These are phyloP conservation scores for Nebria ingens DNA, from an alignment of 1,140 invertebrate genomes.

Conservation along the genomic window DNA sequence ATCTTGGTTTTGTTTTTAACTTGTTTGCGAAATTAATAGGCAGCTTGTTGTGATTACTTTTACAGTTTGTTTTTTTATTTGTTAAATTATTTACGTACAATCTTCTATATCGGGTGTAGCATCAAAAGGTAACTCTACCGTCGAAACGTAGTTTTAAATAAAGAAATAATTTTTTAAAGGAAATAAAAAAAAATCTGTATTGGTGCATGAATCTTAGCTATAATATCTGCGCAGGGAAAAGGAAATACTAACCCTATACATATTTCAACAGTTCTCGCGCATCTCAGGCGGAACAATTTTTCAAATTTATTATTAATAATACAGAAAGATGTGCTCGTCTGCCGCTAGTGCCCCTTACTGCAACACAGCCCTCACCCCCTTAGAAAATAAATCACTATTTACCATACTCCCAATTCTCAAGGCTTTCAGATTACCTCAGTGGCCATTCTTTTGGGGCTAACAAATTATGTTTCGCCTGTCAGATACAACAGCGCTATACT, in stretches of 20 bases:
- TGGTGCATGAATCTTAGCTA: too few relatives aligned
- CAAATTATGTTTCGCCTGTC: slow-evolving; percentile 25
- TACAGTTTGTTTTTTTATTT: neutral
- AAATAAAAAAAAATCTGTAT: too few relatives aligned
- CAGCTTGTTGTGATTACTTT: neutral
- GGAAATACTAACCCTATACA: too few relatives aligned
- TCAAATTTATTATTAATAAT: neutral
- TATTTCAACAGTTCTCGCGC: too few relatives aligned
- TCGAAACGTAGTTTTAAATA: too few relatives aligned
- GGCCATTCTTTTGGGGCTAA: slow-evolving; percentile 18
- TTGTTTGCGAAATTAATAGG: neutral
- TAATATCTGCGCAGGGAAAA: too few relatives aligned
- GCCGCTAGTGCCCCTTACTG: too few relatives aligned
- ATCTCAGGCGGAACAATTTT: neutral
- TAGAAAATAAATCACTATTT: slow-evolving; percentile 24
- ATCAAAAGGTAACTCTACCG: too few relatives aligned
- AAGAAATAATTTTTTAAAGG: too few relatives aligned
- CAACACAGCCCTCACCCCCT: neutral
- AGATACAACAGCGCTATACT: slow-evolving; percentile 15
- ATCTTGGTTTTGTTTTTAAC: neutral
- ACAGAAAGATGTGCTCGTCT: neutral
- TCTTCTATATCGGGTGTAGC: too few relatives aligned
- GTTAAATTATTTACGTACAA: too few relatives aligned
- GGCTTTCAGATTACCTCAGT: slow-evolving; percentile 15
- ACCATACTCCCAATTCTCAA: slow-evolving; percentile 24